Percentiles rank a stretch among this genome's conserved stretches.
Evolutionary conservation across 2,888 invertebrate species (phyloP).

Genomic region (Horisme vitalbata): DNA sequence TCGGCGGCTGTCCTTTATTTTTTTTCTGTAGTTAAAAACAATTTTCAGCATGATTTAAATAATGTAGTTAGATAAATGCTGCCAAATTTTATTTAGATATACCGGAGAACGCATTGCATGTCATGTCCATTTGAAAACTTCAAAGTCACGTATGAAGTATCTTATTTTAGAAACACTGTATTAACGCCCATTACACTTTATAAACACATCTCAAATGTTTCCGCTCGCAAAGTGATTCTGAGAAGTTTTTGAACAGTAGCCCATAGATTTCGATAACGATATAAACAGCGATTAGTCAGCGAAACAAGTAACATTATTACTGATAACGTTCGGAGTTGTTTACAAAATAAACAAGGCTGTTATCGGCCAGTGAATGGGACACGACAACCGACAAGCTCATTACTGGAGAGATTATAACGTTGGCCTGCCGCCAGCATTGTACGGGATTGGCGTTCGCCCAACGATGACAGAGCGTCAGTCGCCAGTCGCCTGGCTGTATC

Average conservation of each 20-base stretch:
- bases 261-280: constrained; percentile 17
- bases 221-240: background rate
- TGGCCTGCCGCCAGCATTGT: constrained; percentile 56
- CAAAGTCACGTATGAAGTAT: constrained; percentile 7
- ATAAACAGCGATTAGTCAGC: constrained; percentile 25
- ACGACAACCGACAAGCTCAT: constrained; percentile 15
- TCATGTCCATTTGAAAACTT: background rate
- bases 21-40: too few relatives aligned
- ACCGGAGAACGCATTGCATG: background rate
- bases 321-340: constrained; percentile 62
- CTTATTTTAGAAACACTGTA: constrained; percentile 2
- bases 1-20: too few relatives aligned
- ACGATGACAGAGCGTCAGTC: constrained; percentile 58
- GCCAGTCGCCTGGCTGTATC: constrained; percentile 46
- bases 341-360: constrained; percentile 68
- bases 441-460: constrained; percentile 59
- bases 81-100: too few relatives aligned
- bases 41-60: too few relatives aligned
- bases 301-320: constrained; percentile 12
- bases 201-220: background rate
- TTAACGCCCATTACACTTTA: constrained; percentile 1
- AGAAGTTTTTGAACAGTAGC: background rate
- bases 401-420: constrained; percentile 20
- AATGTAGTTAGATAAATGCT: too few relatives aligned
- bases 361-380: constrained; percentile 47